Evolutionary conservation across 2,888 invertebrate genomes (phyloP).

Genomic region (Cylindroiulus punctatus): DNA sequence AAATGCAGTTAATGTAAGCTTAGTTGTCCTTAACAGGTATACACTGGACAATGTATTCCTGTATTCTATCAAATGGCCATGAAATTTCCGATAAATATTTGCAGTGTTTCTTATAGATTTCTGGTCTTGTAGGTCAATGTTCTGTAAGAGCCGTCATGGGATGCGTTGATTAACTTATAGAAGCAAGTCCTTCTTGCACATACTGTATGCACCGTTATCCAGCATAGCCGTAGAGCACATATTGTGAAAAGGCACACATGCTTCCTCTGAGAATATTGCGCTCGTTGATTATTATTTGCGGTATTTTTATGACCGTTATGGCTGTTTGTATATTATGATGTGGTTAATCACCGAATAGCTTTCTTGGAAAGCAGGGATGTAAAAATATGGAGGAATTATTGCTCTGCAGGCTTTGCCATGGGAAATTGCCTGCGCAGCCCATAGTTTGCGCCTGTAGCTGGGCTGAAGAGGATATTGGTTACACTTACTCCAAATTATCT

Average conservation of each 20-base stretch:
- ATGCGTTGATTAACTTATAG: background rate
- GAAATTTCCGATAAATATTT: too few species aligned
- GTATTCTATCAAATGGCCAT: too few species aligned
- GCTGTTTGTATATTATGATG: slow-evolving; percentile 35
- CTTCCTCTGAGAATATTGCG: background rate
- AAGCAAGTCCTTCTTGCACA: background rate
- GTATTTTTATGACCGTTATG: slow-evolving; percentile 36
- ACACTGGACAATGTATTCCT: too few species aligned
- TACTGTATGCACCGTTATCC: too few species aligned
- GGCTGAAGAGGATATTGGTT: slow-evolving; percentile 24
- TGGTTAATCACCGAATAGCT: slow-evolving; percentile 40
- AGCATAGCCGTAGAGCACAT: background rate
- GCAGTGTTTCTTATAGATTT: too few species aligned
- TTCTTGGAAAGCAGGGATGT: slow-evolving; percentile 5
- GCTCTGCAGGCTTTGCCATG: background rate
- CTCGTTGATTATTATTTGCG: slow-evolving; percentile 34
- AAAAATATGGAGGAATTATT: slow-evolving; percentile 25
- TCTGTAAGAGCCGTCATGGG: background rate
- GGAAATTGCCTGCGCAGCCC: background rate
- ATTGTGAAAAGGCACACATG: background rate
- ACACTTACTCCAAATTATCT: slow-evolving; percentile 35
- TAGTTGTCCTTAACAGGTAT: too few species aligned
- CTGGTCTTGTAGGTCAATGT: background rate
- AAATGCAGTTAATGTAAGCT: too few species aligned
- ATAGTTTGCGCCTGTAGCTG: background rate